Evolutionary conservation across 2,113 vertebrate species (phyloP), one percentile per base, ranked within the genome.

Genomic region (Atlantisia rogersi): DNA sequence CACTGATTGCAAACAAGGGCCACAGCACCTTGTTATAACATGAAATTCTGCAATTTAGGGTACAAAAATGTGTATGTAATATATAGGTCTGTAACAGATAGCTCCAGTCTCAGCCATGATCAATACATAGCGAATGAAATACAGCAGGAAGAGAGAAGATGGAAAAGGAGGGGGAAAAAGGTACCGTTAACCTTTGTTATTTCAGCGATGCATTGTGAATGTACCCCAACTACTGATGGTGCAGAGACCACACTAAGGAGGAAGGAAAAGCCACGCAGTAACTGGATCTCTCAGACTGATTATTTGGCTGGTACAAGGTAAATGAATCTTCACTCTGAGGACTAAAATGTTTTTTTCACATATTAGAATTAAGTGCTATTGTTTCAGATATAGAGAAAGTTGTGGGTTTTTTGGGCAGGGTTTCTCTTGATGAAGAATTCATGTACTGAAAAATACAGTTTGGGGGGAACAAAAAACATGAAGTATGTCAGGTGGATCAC

Each of bases 91-190:
- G 56, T 65, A 71, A 42, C 44, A 70, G 48, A 37, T 48, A 58
- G 25, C 44, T 69, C 46, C 35, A 56, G 17, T 50, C 70, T 86
- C 76, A 65, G 12, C 15, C 15, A 21, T 2, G 2, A 24, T 18
- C 31, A 46, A 73, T 53, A 69, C 78, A 83, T 1, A 31, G 22
- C 1, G 5, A 83, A 37, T n/a, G 13, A 86, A 82, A 82, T 28
- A 44, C 7, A 82, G 15, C 10, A 50, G 11, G 32, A 83, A 80
- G 6, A 56, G 4, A 9, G 22, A 58, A 82, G 40, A 19, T 24
- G 9, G 29, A 37, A 50, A 46, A 40, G 16, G 5, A 22, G 4
- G 5, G 11, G 0, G 4, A 15, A 39, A 25, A 3, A 35, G 13
- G 7, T 31, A 35, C 4, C 16, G 6, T 64, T 58, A 76, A 85